Percentiles rank a stretch among this genome's conserved stretches.
Conservation (phyloP, 2,888 invertebrate genomes). For the Sussaba pulchella region DNA sequence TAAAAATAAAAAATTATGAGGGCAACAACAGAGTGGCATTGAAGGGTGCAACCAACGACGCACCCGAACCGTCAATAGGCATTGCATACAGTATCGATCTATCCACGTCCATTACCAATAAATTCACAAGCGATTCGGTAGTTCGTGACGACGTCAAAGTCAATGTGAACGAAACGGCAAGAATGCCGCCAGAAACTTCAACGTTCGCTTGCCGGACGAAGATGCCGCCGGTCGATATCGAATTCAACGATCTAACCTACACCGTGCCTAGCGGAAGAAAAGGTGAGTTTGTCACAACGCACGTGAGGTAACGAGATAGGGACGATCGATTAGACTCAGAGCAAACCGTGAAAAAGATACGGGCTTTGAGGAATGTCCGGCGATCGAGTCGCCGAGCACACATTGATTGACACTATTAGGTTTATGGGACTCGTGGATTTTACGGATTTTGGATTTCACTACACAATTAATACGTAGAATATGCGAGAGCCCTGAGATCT, state of each 20-base stretch:
- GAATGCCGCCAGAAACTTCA: constrained; percentile 25
- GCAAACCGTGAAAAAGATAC: too few species aligned
- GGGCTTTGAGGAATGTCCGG: too few species aligned
- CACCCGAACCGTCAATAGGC: neutral
- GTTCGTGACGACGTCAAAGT: neutral
- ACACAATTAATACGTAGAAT: too few species aligned
- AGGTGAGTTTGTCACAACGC: constrained; percentile 84
- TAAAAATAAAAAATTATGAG: constrained; percentile 7
- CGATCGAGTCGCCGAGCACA: too few species aligned
- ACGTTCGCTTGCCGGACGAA: constrained; percentile 85
- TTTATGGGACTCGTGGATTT: too few species aligned
- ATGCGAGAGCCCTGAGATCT: too few species aligned
- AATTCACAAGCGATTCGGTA: constrained; percentile 14
- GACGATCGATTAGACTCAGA: too few species aligned
- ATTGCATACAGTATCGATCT: constrained; percentile 5
- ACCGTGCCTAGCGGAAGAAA: constrained; percentile 90
- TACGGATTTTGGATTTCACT: too few species aligned
- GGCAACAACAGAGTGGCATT: neutral
- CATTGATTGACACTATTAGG: too few species aligned
- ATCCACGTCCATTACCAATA: neutral
- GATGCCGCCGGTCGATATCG: constrained; percentile 91
- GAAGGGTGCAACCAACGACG: constrained; percentile 7
- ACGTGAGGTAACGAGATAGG: neutral
- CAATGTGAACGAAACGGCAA: constrained; percentile 25
- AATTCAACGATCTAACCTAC: constrained; percentile 93